Conservation (phyloP, 2,113 vertebrate species). For the Melanotaenia duboulayi region DNA sequence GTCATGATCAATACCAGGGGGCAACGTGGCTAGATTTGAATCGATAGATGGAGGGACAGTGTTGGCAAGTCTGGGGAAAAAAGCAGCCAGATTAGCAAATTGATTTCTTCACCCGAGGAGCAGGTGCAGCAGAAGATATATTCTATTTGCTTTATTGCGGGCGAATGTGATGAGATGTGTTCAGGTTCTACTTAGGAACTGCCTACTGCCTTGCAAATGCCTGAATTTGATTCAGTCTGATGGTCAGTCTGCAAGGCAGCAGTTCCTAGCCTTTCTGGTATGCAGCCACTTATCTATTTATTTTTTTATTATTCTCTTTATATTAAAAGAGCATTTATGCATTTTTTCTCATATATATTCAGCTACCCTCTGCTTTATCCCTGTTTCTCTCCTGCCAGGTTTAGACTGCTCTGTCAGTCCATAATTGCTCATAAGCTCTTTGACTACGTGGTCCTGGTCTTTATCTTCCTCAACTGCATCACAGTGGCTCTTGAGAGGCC, state of each 20-base stretch:
- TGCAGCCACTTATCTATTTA: not conserved
- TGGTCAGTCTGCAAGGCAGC: not conserved
- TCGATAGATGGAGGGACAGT: slow-evolving; percentile 44
- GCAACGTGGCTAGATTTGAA: slow-evolving; percentile 47
- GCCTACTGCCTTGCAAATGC: not conserved
- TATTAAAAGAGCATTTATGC: not conserved
- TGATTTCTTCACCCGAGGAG: slow-evolving; percentile 43
- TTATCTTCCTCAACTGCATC: slow-evolving; percentile 99
- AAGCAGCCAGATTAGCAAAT: slow-evolving; percentile 67
- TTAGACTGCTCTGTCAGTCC: slow-evolving; percentile 93
- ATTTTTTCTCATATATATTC: not conserved
- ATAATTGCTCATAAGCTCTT: slow-evolving; percentile 97
- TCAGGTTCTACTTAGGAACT: slow-evolving; percentile 10
- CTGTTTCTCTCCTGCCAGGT: slow-evolving; percentile 79
- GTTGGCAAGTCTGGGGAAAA: slow-evolving; percentile 42
- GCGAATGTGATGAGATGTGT: slow-evolving; percentile 15
- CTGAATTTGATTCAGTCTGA: not conserved
- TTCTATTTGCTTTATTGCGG: slow-evolving; percentile 20
- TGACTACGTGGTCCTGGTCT: slow-evolving; percentile 94
- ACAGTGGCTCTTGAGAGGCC: slow-evolving; percentile 97
- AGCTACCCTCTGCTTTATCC: too few species aligned
- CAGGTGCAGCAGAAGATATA: slow-evolving; percentile 37
- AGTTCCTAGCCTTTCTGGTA: not conserved
- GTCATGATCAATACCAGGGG: slow-evolving; percentile 47
- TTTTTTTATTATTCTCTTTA: too few species aligned